Evolutionary conservation across 2,113 vertebrate species (phyloP), one percentile per base, ranked within the genome.

Genomic region (Nansenia antarctica): DNA sequence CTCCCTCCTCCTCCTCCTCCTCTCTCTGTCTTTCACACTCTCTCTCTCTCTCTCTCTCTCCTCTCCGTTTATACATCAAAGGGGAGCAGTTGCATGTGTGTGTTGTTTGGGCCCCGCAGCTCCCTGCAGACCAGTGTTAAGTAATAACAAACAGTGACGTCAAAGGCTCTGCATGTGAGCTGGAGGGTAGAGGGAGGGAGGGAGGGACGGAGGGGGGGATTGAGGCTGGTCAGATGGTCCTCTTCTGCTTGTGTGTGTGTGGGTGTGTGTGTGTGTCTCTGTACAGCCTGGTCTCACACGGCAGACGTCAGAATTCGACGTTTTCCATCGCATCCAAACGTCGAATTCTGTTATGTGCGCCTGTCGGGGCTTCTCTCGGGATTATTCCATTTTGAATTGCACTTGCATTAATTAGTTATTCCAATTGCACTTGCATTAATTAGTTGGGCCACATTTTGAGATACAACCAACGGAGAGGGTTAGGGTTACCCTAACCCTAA

Each of bases 81-180:
- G 75, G n/a, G 35, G 34, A 66, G 78, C 74, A 64, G 78, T n/a
- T 85, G 84, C 88, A 86, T 89, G 85, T 84, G 88, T 83, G 74
- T 82, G 75, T 91, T 87, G 82, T 69, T 78, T 80, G 79, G 84
- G 83, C 82, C 86, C 77, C 66, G 59, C 73, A 83, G 88, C 71
- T 14, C 74, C 90, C 76, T 84, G 78, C 82, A 81, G 76, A 83
- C 78, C 78, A 82, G 82, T 83, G 82, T 92, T 92, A 89, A 88
- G 88, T 89, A 85, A 88, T 82, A 89, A 87, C 89, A 85, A 78
- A 61, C 73, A 49, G 78, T 91, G 87, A 92, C 84, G 88, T 91
- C 88, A 89, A 88, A 88, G 72, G 74, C 85, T 86, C 81, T 83
- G 77, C 20, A 60, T 81, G 78, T 81, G 82, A 87, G 79, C 79